Evolutionary conservation across 2,113 vertebrate species (phyloP).

Genomic region (Seriola aureovittata): DNA sequence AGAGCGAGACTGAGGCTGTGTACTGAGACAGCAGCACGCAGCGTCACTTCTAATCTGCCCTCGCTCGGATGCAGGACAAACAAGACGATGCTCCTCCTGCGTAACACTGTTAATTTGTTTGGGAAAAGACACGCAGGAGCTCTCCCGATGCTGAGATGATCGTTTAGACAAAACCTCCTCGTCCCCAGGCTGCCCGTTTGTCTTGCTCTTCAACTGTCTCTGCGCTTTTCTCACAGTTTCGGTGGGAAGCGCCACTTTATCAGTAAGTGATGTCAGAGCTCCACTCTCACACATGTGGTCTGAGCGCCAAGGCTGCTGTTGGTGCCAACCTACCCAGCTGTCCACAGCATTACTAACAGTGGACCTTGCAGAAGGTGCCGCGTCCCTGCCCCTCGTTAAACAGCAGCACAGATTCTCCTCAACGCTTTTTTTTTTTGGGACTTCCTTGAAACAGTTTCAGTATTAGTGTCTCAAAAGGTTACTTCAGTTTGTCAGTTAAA

Average conservation of each 20-base stretch:
- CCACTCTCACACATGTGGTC: conserved; percentile 45
- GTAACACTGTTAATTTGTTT: conserved; percentile 23
- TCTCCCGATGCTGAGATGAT: conserved; percentile 6
- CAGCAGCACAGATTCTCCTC: not conserved
- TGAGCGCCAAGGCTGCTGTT: conserved; percentile 17
- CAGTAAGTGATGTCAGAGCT: conserved; percentile 70
- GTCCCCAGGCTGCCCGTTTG: not conserved
- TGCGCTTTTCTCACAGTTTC: conserved; percentile 35
- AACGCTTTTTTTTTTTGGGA: not conserved
- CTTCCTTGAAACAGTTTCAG: conserved; percentile 22
- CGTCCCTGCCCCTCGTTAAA: not conserved
- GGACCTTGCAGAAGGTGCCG: conserved; percentile 34
- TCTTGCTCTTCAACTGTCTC: conserved; percentile 3
- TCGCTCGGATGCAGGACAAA: conserved; percentile 34
- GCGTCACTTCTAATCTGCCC: conserved; percentile 52
- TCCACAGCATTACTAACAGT: conserved; percentile 32
- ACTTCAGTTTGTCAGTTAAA: not conserved
- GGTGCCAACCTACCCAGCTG: conserved; percentile 45
- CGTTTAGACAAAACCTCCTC: conserved; percentile 4
- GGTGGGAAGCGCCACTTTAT: conserved; percentile 56
- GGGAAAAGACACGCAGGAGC: conserved; percentile 12
- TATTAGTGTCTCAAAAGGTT: not conserved
- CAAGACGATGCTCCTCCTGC: conserved; percentile 57
- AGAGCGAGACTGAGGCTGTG: conserved; percentile 26
- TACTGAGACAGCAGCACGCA: conserved; percentile 25